A percentile compares a stretch with the other conserved stretches of the same genome.
Evolutionary conservation across 2,113 vertebrate species (phyloP).

Genomic region (Cyphomyrus discorhynchus): DNA sequence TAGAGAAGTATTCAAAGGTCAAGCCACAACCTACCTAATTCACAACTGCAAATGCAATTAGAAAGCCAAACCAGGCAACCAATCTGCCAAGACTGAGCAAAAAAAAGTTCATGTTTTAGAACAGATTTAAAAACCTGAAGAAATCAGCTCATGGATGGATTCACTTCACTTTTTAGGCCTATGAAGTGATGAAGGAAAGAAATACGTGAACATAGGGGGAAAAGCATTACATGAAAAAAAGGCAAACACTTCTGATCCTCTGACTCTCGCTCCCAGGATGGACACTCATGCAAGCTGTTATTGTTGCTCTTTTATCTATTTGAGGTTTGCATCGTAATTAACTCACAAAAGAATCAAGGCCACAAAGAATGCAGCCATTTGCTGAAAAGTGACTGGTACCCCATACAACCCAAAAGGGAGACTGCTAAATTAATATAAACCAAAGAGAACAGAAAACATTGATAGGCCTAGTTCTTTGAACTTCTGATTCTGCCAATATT

Average conservation of each 20-base stretch:
- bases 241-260: background rate
- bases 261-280: background rate
- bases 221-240: background rate
- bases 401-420: background rate
- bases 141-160: background rate
- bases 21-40: background rate
- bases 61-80: background rate
- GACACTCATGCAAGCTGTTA: background rate
- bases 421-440: background rate
- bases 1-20: background rate
- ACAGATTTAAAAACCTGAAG: background rate
- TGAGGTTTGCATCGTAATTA: background rate
- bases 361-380: background rate
- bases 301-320: background rate
- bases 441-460: background rate
- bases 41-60: background rate
- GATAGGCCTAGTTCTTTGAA: background rate
- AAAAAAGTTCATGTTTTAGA: background rate
- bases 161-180: background rate
- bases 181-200: background rate
- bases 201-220: background rate
- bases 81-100: background rate
- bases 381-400: background rate
- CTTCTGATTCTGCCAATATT: background rate
- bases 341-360: background rate